Conservation (phyloP, 2,888 invertebrate genomes). For the Drosophila algonquin region DNA sequence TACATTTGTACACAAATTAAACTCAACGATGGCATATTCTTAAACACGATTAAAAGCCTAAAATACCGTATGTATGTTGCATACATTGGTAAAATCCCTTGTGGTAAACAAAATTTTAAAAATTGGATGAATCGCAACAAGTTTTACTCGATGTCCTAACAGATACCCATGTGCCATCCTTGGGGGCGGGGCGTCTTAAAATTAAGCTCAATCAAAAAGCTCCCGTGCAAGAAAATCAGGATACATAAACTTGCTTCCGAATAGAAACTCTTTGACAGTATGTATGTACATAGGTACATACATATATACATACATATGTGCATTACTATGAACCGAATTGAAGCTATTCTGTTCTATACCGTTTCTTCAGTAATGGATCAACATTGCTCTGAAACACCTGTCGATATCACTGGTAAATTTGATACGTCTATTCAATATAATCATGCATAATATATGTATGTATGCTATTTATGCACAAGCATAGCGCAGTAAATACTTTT, state of each 20-base stretch:
- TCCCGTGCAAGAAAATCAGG: slow-evolving; percentile 6
- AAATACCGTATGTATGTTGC: background rate
- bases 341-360: background rate
- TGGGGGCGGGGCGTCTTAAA: slow-evolving; percentile 13
- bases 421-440: background rate
- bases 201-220: slow-evolving; percentile 36
- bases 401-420: background rate
- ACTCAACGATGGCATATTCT: background rate
- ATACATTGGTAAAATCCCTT: background rate
- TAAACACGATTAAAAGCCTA: background rate
- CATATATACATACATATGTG: background rate
- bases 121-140: slow-evolving; percentile 17
- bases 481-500: too few relatives aligned
- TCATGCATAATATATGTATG: background rate
- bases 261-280: background rate
- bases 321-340: background rate
- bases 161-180: slow-evolving; percentile 3
- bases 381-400: slow-evolving; percentile 1
- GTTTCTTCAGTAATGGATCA: background rate
- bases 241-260: slow-evolving; percentile 13
- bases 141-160: background rate
- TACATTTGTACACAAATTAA: background rate
- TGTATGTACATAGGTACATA: background rate
- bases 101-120: background rate
- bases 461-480: background rate